These are phyloP conservation scores for Reinhardtius hippoglossoides DNA, from an alignment of 2,113 vertebrate species.

Conservation along the genomic window DNA sequence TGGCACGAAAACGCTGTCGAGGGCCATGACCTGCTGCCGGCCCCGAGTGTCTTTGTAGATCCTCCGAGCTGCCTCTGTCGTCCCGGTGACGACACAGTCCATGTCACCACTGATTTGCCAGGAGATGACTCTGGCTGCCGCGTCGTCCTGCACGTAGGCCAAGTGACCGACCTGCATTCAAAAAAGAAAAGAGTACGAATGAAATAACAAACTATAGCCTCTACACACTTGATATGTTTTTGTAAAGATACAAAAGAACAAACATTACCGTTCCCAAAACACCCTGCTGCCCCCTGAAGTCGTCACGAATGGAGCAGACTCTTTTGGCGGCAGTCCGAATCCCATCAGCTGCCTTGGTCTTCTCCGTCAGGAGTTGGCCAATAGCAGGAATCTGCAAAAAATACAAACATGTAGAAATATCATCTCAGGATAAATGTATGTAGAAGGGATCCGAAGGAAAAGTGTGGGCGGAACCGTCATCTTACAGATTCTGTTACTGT, in stretches of 20 bases:
- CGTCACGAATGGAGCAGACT: slow-evolving; percentile 82
- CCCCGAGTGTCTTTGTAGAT: slow-evolving; percentile 87
- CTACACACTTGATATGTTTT: neutral
- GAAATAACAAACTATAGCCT: too few relatives aligned
- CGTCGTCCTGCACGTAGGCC: slow-evolving; percentile 87
- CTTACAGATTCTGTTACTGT: slow-evolving; percentile 79
- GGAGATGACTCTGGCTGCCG: slow-evolving; percentile 90
- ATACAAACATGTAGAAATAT: neutral
- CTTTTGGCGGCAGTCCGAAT: slow-evolving; percentile 82
- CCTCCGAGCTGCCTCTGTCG: slow-evolving; percentile 83
- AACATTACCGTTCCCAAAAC: slow-evolving; percentile 90
- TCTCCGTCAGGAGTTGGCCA: slow-evolving; percentile 79
- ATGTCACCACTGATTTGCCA: slow-evolving; percentile 94
- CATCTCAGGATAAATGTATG: neutral
- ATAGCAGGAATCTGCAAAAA: slow-evolving; percentile 81
- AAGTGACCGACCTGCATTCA: slow-evolving; percentile 89
- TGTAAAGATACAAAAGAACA: neutral
- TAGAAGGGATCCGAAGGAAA: neutral
- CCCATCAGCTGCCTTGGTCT: slow-evolving; percentile 69
- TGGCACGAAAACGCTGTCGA: slow-evolving; percentile 86
- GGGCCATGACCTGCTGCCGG: slow-evolving; percentile 89
- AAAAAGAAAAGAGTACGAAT: neutral
- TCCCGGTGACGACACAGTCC: slow-evolving; percentile 92
- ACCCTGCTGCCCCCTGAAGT: slow-evolving; percentile 83
- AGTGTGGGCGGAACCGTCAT: neutral